Evolutionary conservation across 2,113 vertebrate genomes (phyloP).

Genomic region (Dissostichus mawsoni): DNA sequence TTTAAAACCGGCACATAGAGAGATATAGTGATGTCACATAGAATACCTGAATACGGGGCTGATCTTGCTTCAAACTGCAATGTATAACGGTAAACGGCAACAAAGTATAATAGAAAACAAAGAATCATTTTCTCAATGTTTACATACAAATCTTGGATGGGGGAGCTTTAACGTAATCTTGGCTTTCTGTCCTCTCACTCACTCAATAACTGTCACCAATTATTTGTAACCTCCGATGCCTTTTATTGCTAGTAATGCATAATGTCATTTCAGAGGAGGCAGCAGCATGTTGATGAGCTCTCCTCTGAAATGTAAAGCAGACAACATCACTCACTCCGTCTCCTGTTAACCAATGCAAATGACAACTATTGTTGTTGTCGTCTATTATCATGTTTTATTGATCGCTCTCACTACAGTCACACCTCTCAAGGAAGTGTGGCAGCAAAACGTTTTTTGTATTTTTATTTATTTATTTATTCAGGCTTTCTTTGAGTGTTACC

Average conservation of each 20-base stretch:
- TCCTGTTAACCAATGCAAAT: conserved; percentile 52
- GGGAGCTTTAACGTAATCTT: conserved; percentile 12
- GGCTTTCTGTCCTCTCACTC: conserved; percentile 19
- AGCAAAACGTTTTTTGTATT: conserved; percentile 30
- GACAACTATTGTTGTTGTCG: conserved; percentile 24
- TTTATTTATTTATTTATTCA: conserved; percentile 41
- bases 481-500: conserved; percentile 42
- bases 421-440: conserved; percentile 47
- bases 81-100: background rate
- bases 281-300: conserved; percentile 39
- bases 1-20: too few relatives aligned
- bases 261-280: conserved; percentile 27
- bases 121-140: conserved; percentile 2
- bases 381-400: conserved; percentile 24
- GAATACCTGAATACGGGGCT: background rate
- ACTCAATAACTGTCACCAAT: conserved; percentile 22
- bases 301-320: conserved; percentile 41
- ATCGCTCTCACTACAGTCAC: conserved; percentile 43
- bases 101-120: background rate
- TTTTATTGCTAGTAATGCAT: conserved; percentile 26
- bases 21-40: too few relatives aligned
- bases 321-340: conserved; percentile 21
- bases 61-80: background rate
- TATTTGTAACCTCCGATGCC: conserved; percentile 3
- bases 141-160: background rate